Conservation (phyloP, 2,888 invertebrate genomes). For the Lysandra bellargus region DNA sequence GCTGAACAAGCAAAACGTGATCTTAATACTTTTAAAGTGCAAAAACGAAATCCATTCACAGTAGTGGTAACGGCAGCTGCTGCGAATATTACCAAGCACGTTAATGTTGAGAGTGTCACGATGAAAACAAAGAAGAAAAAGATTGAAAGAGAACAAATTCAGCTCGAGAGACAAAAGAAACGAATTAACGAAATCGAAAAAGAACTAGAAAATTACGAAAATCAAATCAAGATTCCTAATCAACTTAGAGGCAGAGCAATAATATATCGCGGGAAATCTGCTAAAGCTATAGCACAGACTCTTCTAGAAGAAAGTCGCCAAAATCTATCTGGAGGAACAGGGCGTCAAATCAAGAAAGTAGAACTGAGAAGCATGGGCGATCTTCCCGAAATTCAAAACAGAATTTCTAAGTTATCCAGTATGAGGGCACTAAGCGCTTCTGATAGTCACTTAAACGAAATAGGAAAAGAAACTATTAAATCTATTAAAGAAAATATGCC, state of each 20-base stretch:
- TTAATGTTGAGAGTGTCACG: slow-evolving; percentile 76
- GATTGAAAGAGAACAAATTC: slow-evolving; percentile 61
- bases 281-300: slow-evolving; percentile 85
- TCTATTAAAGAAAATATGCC: slow-evolving; percentile 59
- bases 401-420: slow-evolving; percentile 31
- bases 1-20: slow-evolving; percentile 85
- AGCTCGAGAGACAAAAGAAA: slow-evolving; percentile 69
- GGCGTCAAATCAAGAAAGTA: slow-evolving; percentile 55
- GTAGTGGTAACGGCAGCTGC: slow-evolving; percentile 83
- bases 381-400: slow-evolving; percentile 32
- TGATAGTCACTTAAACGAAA: slow-evolving; percentile 39
- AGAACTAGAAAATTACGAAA: slow-evolving; percentile 64
- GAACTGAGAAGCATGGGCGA: slow-evolving; percentile 42
- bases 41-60: slow-evolving; percentile 82
- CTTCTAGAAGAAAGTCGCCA: slow-evolving; percentile 81
- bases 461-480: slow-evolving; percentile 48
- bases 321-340: slow-evolving; percentile 74
- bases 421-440: slow-evolving; percentile 32
- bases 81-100: slow-evolving; percentile 83
- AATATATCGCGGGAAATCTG: slow-evolving; percentile 87
- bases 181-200: slow-evolving; percentile 68
- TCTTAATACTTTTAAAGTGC: slow-evolving; percentile 80
- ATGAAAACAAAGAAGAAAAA: slow-evolving; percentile 75
- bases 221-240: slow-evolving; percentile 68
- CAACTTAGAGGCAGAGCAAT: slow-evolving; percentile 78